Evolutionary conservation across 2,797 vertebrate species (phyloP).

Genomic region (Cynopterus sphinx): DNA sequence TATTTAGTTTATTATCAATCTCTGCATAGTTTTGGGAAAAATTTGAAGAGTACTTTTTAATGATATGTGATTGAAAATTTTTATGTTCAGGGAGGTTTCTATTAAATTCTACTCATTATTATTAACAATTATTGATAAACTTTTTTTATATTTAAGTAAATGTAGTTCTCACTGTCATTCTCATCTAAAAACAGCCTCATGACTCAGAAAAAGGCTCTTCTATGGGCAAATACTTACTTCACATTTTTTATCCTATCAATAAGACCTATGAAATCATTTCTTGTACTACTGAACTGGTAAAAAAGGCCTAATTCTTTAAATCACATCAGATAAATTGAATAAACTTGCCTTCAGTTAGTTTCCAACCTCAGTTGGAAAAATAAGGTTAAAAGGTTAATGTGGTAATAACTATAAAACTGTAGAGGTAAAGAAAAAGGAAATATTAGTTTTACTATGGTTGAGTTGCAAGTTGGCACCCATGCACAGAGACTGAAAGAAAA

Average conservation of each 20-base stretch:
- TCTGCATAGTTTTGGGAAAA: neutral
- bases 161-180: neutral
- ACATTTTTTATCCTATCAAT: neutral
- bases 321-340: neutral
- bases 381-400: neutral
- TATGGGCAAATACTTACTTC: neutral
- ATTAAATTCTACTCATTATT: conserved; percentile 18
- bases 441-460: neutral
- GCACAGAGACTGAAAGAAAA: neutral
- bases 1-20: neutral
- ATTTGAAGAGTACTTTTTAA: neutral
- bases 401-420: neutral
- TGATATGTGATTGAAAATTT: neutral
- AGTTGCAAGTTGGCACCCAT: neutral
- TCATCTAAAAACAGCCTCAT: neutral
- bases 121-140: neutral
- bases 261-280: neutral
- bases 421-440: neutral
- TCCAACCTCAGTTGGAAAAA: neutral
- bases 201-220: neutral
- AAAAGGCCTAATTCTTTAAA: neutral
- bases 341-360: neutral
- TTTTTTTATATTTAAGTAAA: conserved; percentile 41
- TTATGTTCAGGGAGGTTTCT: neutral
- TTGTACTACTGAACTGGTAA: neutral